Evolutionary conservation across 2,113 vertebrate species (phyloP), one percentile per base, ranked within the genome.

Genomic region (Hyperopisus bebe): DNA sequence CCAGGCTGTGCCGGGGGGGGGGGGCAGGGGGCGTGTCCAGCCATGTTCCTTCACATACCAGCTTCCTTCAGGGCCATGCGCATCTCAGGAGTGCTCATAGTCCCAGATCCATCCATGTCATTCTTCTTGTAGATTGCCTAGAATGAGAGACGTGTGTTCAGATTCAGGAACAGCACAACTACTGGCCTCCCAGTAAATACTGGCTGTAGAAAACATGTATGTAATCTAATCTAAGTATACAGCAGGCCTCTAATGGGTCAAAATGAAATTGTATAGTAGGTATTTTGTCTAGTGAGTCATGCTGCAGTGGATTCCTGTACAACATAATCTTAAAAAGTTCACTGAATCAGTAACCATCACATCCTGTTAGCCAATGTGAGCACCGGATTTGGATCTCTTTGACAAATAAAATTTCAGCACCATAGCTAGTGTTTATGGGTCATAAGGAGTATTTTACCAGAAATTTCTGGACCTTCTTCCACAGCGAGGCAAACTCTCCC

Each of bases 401-500:
- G 47, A 27, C 9, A 83, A 83, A 53, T 46, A 35, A 35, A 13
- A 87, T 62, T 17, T 44, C 51, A 62, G 82, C 53, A 88, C 35
- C 31, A 44, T n/a, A n/a, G 39, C 15, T 35, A 88, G 53, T 58
- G 19, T 39, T 39, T 42, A 31, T 47, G 21, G 24, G 39, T 44
- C 27, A 17, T 47, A 89, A 4, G 24, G 39, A 83, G 35, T 44
- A 24, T 74, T 1, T 96, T 95, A 98, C 97, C 97, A 98, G 93
- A 89, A 97, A 98, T 39, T 94, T 97, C 92, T 93, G 94, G 58
- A 98, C 95, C 94, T 98, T 99, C 96, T 98, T 95, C 97, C 97
- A 98, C 90, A 98, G 95, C 0, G 88, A 96, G 91, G 96, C 97
- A 77, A 98, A 97, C 94, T 99, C 97, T 27, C 89, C 58, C 1